Conservation (phyloP, 2,888 invertebrate species). For the Phyllotreta cruciferae region DNA sequence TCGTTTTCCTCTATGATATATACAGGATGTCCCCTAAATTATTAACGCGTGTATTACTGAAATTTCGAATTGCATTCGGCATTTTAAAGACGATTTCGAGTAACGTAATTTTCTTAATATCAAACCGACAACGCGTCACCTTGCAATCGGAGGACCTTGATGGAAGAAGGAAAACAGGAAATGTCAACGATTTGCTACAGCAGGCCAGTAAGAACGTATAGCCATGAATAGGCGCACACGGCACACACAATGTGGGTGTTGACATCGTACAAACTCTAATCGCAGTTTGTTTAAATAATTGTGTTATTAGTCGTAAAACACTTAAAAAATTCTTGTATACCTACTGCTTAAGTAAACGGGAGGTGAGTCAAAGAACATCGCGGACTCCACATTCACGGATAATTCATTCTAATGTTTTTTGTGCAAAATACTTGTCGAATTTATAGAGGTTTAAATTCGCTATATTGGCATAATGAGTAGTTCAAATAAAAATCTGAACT, state of each 20-base stretch:
- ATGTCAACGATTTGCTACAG: constrained; percentile 2
- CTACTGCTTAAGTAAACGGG: constrained; percentile 4
- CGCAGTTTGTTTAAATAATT: constrained; percentile 11
- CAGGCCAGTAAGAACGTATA: neutral
- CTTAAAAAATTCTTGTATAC: constrained; percentile 16
- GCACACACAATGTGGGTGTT: constrained; percentile 8
- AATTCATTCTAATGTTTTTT: neutral
- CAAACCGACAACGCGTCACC: neutral
- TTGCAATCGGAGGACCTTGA: neutral
- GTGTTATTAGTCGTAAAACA: constrained; percentile 11
- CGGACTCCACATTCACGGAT: neutral
- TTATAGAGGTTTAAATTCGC: no score
- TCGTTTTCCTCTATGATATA: neutral
- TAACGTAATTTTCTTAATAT: constrained; percentile 7
- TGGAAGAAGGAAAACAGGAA: neutral
- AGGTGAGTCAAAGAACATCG: constrained; percentile 6
- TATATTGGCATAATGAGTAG: no score
- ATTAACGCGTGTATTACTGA: no score
- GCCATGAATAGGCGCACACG: constrained; percentile 10
- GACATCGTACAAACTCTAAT: constrained; percentile 12
- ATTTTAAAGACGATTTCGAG: constrained; percentile 1
- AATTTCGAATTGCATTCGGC: constrained; percentile 12
- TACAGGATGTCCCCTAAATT: no score
- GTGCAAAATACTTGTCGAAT: no score
- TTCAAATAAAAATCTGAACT: no score